Percentiles rank a stretch among this genome's conserved stretches.
phyloP scores from a whole-genome alignment of 1,140 invertebrate species.

The Danaus plexippus region DNA sequence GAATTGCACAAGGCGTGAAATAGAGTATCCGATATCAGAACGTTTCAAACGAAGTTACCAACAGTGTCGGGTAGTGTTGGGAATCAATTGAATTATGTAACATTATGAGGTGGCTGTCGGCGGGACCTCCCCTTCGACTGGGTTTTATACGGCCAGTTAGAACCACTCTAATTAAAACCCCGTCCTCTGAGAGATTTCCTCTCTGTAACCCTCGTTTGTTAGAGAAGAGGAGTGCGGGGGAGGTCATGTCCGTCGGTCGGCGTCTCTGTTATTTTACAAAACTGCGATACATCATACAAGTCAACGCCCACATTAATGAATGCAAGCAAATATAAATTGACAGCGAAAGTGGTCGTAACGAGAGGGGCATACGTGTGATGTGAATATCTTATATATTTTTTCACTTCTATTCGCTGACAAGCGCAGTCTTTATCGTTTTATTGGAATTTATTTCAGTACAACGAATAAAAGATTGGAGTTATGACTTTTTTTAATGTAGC shows the following conservation, averaged over 20 bases:
- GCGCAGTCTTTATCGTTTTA: no score
- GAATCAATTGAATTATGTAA: conserved; percentile 70
- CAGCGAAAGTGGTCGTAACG: conserved; percentile 59
- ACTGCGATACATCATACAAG: conserved; percentile 26
- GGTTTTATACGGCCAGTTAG: conserved; percentile 58
- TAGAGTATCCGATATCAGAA: conserved; percentile 69
- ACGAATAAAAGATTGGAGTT: no score
- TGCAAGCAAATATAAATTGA: conserved; percentile 67
- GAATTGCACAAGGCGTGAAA: conserved; percentile 55
- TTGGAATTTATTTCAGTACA: no score
- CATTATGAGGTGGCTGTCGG: conserved; percentile 58
- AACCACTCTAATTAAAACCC: conserved; percentile 28
- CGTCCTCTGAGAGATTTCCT: conserved; percentile 3
- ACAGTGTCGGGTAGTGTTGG: conserved; percentile 63
- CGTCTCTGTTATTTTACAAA: conserved; percentile 21
- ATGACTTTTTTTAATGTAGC: no score
- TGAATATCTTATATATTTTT: conserved; percentile 51
- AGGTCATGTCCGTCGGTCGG: conserved; percentile 13
- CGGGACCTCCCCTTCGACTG: conserved; percentile 17
- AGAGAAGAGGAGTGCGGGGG: conserved; percentile 15
- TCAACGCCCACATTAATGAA: conserved; percentile 47
- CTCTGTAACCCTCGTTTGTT: conserved; percentile 11
- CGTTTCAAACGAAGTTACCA: conserved; percentile 64
- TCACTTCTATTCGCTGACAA: conserved; percentile 9
- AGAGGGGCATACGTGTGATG: conserved; percentile 48